Evolutionary conservation across 1,140 invertebrate genomes (phyloP).

Genomic region (Drosophila sturtevanti): DNA sequence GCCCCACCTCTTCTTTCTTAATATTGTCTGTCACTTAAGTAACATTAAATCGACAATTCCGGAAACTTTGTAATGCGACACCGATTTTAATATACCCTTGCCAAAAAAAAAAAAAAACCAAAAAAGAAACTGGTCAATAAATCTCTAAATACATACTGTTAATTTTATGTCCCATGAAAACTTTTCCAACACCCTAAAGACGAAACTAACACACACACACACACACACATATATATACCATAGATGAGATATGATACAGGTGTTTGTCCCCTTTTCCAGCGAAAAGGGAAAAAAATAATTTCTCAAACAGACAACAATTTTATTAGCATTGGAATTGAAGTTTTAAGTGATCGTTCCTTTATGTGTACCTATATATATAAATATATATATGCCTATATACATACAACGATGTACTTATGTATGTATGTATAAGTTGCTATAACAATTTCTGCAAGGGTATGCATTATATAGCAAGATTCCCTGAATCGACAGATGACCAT

Average conservation of each 20-base stretch:
- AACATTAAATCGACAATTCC: constrained; percentile 9
- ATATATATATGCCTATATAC: no score
- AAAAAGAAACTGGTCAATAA: background rate
- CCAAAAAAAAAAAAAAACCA: background rate
- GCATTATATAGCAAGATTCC: background rate
- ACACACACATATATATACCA: background rate
- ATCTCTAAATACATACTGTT: background rate
- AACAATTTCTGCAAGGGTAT: background rate
- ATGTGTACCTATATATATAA: no score
- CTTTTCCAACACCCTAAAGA: background rate
- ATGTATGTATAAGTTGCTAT: no score
- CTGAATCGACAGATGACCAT: background rate
- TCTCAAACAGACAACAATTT: no score
- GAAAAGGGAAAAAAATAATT: no score
- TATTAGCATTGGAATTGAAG: no score
- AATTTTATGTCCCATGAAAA: background rate
- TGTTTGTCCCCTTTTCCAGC: background rate
- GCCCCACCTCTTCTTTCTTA: background rate
- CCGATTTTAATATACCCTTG: background rate
- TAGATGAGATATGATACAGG: background rate
- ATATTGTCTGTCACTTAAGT: constrained; percentile 3
- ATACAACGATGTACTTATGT: no score
- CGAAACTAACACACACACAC: no score
- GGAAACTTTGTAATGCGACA: background rate
- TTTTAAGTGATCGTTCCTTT: no score